phyloP scores from a whole-genome alignment of 2,113 vertebrate genomes.

The Callionymus lyra region DNA sequence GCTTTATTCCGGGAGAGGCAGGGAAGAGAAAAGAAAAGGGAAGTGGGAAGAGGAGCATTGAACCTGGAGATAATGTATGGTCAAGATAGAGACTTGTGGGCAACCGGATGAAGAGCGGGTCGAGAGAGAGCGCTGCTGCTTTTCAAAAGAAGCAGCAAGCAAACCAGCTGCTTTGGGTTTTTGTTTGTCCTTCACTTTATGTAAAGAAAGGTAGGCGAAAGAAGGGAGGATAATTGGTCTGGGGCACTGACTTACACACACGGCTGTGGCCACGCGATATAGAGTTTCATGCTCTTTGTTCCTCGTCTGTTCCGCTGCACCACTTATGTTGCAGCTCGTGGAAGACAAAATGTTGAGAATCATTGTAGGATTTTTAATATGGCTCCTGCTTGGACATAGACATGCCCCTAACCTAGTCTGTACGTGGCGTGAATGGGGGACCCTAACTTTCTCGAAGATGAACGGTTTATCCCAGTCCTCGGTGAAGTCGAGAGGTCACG shows the following conservation, averaged over 20 bases:
- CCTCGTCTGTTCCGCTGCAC: conserved; percentile 23
- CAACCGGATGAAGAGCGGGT: conserved; percentile 49
- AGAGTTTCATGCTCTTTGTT: conserved; percentile 47
- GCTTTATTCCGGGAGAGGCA: conserved; percentile 68
- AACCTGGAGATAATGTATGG: conserved; percentile 54
- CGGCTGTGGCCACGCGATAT: conserved; percentile 40
- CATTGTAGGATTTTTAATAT: conserved; percentile 22
- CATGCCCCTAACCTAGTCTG: too few species aligned
- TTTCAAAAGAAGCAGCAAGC: conserved; percentile 38
- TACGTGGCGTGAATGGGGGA: conserved; percentile 36
- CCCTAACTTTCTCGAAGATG: conserved; percentile 37
- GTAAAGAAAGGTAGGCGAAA: conserved; percentile 44
- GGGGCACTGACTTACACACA: conserved; percentile 53
- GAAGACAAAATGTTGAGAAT: conserved; percentile 1
- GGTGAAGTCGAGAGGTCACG: conserved; percentile 48
- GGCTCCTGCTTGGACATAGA: too few species aligned
- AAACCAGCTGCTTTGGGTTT: conserved; percentile 56
- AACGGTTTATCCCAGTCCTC: conserved; percentile 61
- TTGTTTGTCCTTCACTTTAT: conserved; percentile 54
- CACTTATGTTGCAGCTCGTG: conserved; percentile 2
- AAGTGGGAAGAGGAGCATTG: conserved; percentile 50
- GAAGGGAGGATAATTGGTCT: conserved; percentile 49
- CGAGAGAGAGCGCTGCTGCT: conserved; percentile 40
- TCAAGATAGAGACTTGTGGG: conserved; percentile 53
- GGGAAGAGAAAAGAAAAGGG: conserved; percentile 30